Conservation (phyloP, 2,888 invertebrate genomes). For the Drosophila percnosoma region DNA sequence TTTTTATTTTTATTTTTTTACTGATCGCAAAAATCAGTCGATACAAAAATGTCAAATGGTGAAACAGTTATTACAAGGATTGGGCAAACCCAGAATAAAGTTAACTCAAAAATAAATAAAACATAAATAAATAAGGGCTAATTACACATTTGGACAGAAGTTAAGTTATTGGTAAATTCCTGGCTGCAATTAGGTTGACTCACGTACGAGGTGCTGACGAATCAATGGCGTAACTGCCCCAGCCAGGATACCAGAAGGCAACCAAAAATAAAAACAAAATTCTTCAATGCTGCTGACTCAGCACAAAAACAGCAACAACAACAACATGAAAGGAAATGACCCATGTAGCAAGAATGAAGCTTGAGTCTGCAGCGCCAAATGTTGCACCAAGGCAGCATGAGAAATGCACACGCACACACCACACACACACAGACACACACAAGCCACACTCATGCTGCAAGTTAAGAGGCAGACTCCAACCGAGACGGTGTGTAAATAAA, state of each 20-base stretch:
- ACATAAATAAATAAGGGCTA: slow-evolving; percentile 8
- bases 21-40: neutral
- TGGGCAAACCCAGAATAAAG: neutral
- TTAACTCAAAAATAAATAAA: neutral
- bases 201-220: slow-evolving; percentile 21
- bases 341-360: slow-evolving; percentile 8
- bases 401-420: slow-evolving; percentile 9
- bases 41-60: too few species aligned
- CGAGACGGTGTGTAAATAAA: slow-evolving; percentile 34
- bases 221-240: slow-evolving; percentile 5
- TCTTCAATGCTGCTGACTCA: slow-evolving; percentile 63
- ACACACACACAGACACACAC: too few species aligned
- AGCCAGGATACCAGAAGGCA: slow-evolving; percentile 20
- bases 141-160: slow-evolving; percentile 20
- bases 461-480: slow-evolving; percentile 15
- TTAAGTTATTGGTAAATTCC: slow-evolving; percentile 23
- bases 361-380: slow-evolving; percentile 64
- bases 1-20: neutral
- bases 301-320: slow-evolving; percentile 49
- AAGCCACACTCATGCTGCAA: neutral
- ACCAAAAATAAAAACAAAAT: neutral
- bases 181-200: slow-evolving; percentile 45
- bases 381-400: slow-evolving; percentile 58
- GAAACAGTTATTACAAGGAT: neutral
- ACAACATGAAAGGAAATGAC: slow-evolving; percentile 66